Conservation (phyloP, 2,888 invertebrate species). For the Xylocampa areola region DNA sequence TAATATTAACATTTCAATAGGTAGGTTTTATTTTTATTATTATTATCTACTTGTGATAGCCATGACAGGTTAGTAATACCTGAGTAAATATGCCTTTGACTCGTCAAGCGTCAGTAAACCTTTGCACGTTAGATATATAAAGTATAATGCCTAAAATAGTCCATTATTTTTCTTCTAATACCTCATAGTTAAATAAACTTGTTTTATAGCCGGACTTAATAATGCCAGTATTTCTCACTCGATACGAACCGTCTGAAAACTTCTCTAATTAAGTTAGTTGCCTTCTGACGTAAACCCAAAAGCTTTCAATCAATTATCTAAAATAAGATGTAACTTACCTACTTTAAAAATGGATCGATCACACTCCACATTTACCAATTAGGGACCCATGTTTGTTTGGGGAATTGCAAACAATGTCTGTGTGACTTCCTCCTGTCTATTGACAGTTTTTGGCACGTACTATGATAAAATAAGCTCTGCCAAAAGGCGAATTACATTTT, state of each 20-base stretch:
- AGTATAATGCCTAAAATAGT: too few relatives aligned
- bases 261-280: conserved; percentile 36
- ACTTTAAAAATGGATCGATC: conserved; percentile 37
- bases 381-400: conserved; percentile 7
- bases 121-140: too few relatives aligned
- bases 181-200: too few relatives aligned
- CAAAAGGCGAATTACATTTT: too few relatives aligned
- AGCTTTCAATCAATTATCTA: conserved; percentile 43
- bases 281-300: conserved; percentile 11
- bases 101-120: too few relatives aligned
- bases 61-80: too few relatives aligned
- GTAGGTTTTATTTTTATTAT: too few relatives aligned
- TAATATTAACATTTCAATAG: too few relatives aligned
- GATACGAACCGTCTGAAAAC: conserved; percentile 12
- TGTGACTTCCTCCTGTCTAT: conserved; percentile 15
- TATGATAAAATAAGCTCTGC: neutral
- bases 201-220: neutral
- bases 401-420: conserved; percentile 17
- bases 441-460: conserved; percentile 20
- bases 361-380: conserved; percentile 19
- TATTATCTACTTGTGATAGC: too few relatives aligned
- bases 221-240: conserved; percentile 9
- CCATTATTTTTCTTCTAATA: too few relatives aligned
- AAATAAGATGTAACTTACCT: conserved; percentile 24
- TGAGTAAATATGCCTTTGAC: too few relatives aligned